Evolutionary conservation across 2,797 vertebrate genomes (phyloP), one percentile per base, ranked within the genome.

Genomic region (Schizothorax lantsangensis): DNA sequence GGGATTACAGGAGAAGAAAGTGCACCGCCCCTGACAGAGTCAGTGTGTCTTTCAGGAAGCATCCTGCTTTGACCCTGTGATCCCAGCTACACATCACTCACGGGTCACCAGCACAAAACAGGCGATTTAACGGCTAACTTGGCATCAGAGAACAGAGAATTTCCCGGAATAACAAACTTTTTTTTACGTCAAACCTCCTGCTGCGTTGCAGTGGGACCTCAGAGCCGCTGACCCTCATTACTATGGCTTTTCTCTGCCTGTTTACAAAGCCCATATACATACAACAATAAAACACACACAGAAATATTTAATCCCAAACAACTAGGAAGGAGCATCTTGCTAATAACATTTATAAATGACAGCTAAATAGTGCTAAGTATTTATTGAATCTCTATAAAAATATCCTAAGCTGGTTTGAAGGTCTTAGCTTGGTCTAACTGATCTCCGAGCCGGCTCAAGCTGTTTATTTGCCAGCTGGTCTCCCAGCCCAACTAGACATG

Each of bases 51-150:
- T 86, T 83, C 86, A 91, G 83, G 79, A 86, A 54, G 68, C 86
- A 85, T 89, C 89, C 89, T 79, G 59, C 36, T 26, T 87, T 90
- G 91, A 94, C 92, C 93, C 91, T 0, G 64, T 91, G 90, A 93
- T 90, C 92, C 78, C 84, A 85, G 88, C 87, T 88, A 84, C 89
- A 89, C 90, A 94, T 93, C 91, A 93, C 89, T 94, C 91, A 94
- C 71, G 90, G 95, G 92, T 95, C 94, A 86, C 90, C 93, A 91
- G 90, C 89, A 88, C 92, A 91, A 93, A 94, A 93, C 94, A 93
- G 90, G 87, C 89, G 90, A 92, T 94, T 93, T 93, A 94, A 94
- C 92, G 92, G 93, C 90, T 91, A 94, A 92, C 90, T 93, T 92
- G 91, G 83, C 84, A 54, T 36, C 72, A 66, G 87, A 91, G 87